These are phyloP conservation scores for Aphidius colemani DNA, from an alignment of 2,888 invertebrate genomes.

Conservation along the genomic window DNA sequence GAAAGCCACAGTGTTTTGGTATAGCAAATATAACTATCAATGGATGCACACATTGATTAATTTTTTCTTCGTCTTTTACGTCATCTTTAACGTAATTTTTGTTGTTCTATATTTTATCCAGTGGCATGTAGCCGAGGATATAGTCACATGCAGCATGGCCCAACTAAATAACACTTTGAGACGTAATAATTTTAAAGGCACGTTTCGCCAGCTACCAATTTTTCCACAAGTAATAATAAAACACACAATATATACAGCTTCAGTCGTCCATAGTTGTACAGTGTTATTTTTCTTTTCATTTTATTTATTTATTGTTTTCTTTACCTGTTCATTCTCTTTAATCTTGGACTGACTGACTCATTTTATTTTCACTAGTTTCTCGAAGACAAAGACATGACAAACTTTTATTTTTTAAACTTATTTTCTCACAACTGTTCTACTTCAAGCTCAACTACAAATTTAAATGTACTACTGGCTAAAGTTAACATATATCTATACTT, in stretches of 20 bases:
- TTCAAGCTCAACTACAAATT: constrained; percentile 2
- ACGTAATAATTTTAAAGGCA: constrained; percentile 38
- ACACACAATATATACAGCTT: constrained; percentile 43
- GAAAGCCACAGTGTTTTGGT: background rate
- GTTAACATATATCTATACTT: constrained; percentile 23
- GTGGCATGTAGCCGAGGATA: no score
- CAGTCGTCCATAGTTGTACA: constrained; percentile 47
- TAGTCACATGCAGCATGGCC: background rate
- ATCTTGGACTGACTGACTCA: background rate
- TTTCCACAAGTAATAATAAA: constrained; percentile 56
- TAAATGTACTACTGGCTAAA: constrained; percentile 13
- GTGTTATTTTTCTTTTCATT: constrained; percentile 1
- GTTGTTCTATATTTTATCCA: no score
- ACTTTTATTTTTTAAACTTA: constrained; percentile 1
- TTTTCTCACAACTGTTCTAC: constrained; percentile 1
- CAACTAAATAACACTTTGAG: constrained; percentile 8
- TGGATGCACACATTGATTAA: no score
- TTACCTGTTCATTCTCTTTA: background rate
- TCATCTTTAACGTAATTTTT: no score
- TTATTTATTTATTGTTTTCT: background rate
- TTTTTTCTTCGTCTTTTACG: no score
- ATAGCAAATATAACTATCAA: no score
- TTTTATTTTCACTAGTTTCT: constrained; percentile 3
- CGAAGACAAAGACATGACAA: background rate
- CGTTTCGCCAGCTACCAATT: constrained; percentile 53